Percentiles rank a stretch among this genome's conserved stretches.
phyloP scores from a whole-genome alignment of 1,140 invertebrate species.

The Trachelipus rathkii region DNA sequence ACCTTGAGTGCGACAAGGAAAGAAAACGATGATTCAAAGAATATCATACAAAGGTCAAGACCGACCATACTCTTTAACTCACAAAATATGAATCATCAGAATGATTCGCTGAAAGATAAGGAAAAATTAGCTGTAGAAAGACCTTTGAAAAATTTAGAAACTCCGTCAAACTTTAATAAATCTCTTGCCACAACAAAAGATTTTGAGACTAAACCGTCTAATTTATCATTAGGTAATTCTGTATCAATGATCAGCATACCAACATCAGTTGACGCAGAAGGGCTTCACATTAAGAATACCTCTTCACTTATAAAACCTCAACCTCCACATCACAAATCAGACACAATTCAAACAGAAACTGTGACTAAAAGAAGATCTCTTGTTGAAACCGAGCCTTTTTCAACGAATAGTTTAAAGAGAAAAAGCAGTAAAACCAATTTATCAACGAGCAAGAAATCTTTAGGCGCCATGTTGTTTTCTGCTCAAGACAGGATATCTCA shows the following conservation, averaged over 20 bases:
- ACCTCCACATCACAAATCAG: not conserved
- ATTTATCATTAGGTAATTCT: not conserved
- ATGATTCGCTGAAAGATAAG: no score
- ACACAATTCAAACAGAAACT: not conserved
- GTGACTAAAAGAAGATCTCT: not conserved
- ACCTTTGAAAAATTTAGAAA: no score
- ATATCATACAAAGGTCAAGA: no score
- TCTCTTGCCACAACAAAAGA: no score
- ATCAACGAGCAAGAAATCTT: constrained; percentile 16
- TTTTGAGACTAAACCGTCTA: no score
- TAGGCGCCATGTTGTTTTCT: constrained; percentile 23
- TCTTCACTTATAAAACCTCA: not conserved
- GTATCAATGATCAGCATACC: not conserved
- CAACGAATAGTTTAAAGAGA: not conserved
- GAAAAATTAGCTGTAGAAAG: no score
- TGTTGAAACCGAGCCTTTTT: not conserved
- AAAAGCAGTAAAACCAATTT: not conserved
- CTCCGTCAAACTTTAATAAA: no score
- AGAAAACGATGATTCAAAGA: no score
- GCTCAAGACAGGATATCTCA: constrained; percentile 27
- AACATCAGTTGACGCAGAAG: not conserved
- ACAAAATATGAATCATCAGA: no score
- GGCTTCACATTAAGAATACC: not conserved
- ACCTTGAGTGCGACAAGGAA: no score
- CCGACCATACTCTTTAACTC: no score